Evolutionary conservation across 2,888 invertebrate genomes (phyloP), one percentile per base, ranked within the genome.

Genomic region (Andrena fulva): DNA sequence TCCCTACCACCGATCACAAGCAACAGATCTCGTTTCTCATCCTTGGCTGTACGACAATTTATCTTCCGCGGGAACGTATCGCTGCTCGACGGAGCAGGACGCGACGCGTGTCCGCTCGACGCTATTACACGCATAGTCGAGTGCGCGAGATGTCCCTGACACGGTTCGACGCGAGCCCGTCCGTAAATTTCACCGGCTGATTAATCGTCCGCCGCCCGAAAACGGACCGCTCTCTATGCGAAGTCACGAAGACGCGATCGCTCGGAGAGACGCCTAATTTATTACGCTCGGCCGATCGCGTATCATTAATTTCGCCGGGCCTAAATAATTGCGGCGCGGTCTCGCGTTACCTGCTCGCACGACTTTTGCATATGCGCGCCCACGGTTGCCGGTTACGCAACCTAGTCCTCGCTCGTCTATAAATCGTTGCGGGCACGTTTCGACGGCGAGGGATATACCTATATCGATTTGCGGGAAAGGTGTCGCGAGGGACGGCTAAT

Each of bases 121-220:
- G 50, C 52, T 54, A 59, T 59, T 64, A 62, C 60, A 52, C 5
- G 72, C 77, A 68, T 67, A 59, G 67, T 73, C 67, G 50, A 67
- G 77, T 68, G 24, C 67, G 33, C 24, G 72, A 77, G 70, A 24
- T 35, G 79, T 42, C 75, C 84, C n/a, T 80, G 82, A 67, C 77
- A 80, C 63, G 60, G n/a, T 73, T 81, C 64, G 60, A 74, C 56
- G 33, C 5, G 2, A 33, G 8, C 1, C n/a, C 42, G 54, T 8
- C 63, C 68, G 63, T 68, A 71, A 79, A 69, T 80, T 76, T 82
- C 80, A 33, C 67, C 27, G 3, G 16, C 8, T 54, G 60, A 82
- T 77, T 62, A 54, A 82, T 82, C 2, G 20, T n/a, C 12, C n/a
- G 4, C 6, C 31, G 6, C 27, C 27, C 33, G 20, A 60, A 27